Evolutionary conservation across 2,888 invertebrate species (phyloP), one percentile per base, ranked within the genome.

Genomic region (Seira musarum): DNA sequence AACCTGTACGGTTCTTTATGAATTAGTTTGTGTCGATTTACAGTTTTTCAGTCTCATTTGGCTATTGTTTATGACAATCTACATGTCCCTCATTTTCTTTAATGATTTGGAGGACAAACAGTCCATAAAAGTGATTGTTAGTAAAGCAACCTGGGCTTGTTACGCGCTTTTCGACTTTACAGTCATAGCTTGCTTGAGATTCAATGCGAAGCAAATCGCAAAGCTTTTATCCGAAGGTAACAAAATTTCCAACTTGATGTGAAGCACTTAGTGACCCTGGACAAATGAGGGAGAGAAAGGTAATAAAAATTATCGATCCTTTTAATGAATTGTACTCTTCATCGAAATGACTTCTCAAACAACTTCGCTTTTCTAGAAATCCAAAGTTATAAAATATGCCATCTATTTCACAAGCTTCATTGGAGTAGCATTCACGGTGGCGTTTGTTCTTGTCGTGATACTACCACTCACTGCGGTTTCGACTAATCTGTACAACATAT

Each of bases 1-100:
- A 25, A 70, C 19, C 2, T 57, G 61, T 22, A 71, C 19, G 2
- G 22, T n/a, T 22, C 15, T 53, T 1, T n/a, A 21, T 17, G 25
- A 25, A 72, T n/a, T n/a, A n/a, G n/a, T n/a, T n/a, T n/a, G n/a
- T n/a, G n/a, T 66, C 17, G 17, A 35, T 40, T 8, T 40, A 17
- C 49, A 78, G 78, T 17, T 6, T 35, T 66, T 78, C 25, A 78
- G 66, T 19, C 66, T 71, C 67, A 17, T 78, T 13, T 78, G 71
- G 78, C 25, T 78, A 1, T 8, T 71, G 0, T 21, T 69, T 15
- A 19, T 71, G 6, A n/a, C 22, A 2, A 19, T 46, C 6, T 78
- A 78, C 61, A 8, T 78, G 8, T 64, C 57, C n/a, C n/a, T 78
- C 2, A 22, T 78, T 25, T 66, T 70, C 13, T 46, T 78, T 21